These are phyloP conservation scores for Scalopus aquaticus DNA, from an alignment of 2,113 vertebrate species.

Conservation along the genomic window DNA sequence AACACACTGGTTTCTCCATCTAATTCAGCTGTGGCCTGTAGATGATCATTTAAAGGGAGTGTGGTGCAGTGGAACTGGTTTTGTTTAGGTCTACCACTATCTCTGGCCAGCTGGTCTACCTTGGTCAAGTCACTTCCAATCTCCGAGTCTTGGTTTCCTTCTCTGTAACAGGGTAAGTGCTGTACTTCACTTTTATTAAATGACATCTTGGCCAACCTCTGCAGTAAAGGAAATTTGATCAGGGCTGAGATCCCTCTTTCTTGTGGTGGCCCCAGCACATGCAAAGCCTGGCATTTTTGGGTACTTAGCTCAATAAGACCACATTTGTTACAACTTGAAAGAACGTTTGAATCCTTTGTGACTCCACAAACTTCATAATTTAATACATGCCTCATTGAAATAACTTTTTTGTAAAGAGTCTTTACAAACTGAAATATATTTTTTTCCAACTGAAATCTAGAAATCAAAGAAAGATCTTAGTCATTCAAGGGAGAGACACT, in stretches of 20 bases:
- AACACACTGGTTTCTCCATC: not conserved
- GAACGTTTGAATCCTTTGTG: not conserved
- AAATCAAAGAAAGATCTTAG: not conserved
- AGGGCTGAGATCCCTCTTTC: not conserved
- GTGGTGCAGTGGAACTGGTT: not conserved
- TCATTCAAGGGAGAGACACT: not conserved
- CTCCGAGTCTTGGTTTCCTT: not conserved
- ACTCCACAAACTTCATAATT: not conserved
- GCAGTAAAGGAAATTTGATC: not conserved
- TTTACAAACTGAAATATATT: not conserved
- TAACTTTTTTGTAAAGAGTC: not conserved
- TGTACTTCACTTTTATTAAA: not conserved
- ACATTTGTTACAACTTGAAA: not conserved
- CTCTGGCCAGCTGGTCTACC: not conserved
- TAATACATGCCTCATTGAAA: not conserved
- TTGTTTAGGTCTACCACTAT: not conserved
- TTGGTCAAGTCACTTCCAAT: not conserved
- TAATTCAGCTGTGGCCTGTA: not conserved
- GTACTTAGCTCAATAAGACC: not conserved
- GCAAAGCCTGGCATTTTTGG: not conserved
- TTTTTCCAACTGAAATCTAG: slow-evolving; percentile 11
- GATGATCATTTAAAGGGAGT: not conserved
- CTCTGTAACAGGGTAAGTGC: not conserved
- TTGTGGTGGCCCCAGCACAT: not conserved
- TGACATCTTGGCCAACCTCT: not conserved